Conservation (phyloP, 2,113 vertebrate species). For the Rhinolophus sinicus region DNA sequence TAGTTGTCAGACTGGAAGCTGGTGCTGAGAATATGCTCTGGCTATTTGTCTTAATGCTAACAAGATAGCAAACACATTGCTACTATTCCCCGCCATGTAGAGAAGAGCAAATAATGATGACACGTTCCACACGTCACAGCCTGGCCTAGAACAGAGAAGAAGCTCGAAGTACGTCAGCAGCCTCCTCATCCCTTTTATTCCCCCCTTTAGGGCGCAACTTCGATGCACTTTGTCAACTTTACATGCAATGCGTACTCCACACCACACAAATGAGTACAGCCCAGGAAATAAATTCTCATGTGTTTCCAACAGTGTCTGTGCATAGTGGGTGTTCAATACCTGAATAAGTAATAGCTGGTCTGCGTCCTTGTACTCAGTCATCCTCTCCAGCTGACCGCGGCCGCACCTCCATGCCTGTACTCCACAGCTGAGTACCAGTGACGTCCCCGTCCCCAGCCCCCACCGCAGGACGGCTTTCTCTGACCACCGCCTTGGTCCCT, state of each 20-base stretch:
- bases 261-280: neutral
- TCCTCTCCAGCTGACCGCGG: neutral
- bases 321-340: neutral
- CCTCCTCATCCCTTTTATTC: neutral
- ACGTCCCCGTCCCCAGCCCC: rapidly evolving
- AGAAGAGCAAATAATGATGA: neutral
- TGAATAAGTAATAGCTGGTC: neutral
- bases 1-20: neutral
- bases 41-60: neutral
- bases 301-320: neutral
- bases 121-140: neutral
- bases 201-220: neutral
- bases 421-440: neutral
- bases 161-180: neutral
- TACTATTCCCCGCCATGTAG: no score
- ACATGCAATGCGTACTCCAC: neutral
- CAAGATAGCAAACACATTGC: neutral
- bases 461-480: rapidly evolving
- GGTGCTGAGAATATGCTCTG: neutral
- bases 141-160: neutral
- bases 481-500: neutral
- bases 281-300: neutral
- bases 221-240: no score
- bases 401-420: no score
- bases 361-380: neutral